phyloP scores from a whole-genome alignment of 2,888 invertebrate species.

The Drosophila acutilabella region DNA sequence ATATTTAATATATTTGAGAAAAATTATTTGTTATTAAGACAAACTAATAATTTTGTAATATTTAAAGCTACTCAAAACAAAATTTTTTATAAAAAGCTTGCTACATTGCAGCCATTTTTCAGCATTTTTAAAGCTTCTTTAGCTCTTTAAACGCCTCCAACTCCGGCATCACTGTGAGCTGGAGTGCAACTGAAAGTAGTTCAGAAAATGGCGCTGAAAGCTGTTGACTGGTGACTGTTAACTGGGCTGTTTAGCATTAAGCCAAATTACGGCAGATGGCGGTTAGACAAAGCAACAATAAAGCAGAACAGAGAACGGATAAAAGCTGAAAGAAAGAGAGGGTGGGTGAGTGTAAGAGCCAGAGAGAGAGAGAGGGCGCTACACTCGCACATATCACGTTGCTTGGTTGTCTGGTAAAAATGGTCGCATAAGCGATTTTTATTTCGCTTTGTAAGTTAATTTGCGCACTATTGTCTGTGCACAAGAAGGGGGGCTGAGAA shows the following conservation, averaged over 20 bases:
- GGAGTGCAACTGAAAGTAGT: conserved; percentile 1
- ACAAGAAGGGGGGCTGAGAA: conserved; percentile 4
- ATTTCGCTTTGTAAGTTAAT: conserved; percentile 79
- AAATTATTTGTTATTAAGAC: no score
- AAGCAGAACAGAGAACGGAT: not conserved
- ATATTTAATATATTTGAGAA: no score
- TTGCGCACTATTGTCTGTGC: conserved; percentile 76
- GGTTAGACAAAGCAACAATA: conserved; percentile 46
- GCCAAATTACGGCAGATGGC: conserved; percentile 69
- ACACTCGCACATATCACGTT: conserved; percentile 40
- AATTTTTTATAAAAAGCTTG: no score
- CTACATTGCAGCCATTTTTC: no score
- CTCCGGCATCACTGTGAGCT: no score
- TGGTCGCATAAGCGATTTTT: conserved; percentile 73
- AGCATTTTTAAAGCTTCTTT: no score
- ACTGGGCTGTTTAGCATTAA: conserved; percentile 57
- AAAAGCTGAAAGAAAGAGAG: not conserved
- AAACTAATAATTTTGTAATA: no score
- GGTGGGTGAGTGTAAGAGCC: not conserved
- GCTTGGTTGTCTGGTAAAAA: conserved; percentile 44
- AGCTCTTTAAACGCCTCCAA: no score
- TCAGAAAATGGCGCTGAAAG: conserved; percentile 1
- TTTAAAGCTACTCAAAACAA: no score
- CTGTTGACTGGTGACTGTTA: conserved; percentile 21
- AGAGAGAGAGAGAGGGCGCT: not conserved